phyloP scores from a whole-genome alignment of 2,113 vertebrate species.

The Entosphenus tridentatus region DNA sequence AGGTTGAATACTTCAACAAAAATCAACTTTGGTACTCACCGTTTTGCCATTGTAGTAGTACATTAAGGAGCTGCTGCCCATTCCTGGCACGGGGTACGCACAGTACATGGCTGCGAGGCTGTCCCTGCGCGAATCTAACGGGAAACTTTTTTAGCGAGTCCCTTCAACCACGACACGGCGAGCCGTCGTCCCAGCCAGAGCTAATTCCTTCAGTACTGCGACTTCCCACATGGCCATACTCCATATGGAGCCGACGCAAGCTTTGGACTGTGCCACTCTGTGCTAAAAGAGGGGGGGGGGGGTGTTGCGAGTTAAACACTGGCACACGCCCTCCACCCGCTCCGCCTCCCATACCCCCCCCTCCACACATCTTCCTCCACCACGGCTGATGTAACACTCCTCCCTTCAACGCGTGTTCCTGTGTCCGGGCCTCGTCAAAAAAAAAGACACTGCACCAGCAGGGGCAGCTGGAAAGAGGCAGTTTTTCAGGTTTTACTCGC shows the following conservation, averaged over 20 bases:
- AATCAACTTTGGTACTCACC: slow-evolving; percentile 35
- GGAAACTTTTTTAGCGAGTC: slow-evolving; percentile 7
- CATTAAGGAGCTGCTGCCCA: slow-evolving; percentile 86
- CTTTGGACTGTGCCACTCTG: slow-evolving; percentile 53
- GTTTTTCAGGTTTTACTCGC: too few relatives aligned
- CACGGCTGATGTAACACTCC: too few relatives aligned
- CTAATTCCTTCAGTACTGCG: slow-evolving; percentile 45
- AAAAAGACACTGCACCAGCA: too few relatives aligned
- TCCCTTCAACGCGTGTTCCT: too few relatives aligned
- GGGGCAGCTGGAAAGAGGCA: too few relatives aligned
- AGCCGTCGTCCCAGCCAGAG: slow-evolving; percentile 32
- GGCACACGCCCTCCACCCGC: too few relatives aligned
- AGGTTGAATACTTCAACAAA: not conserved
- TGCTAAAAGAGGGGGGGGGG: slow-evolving; percentile 24
- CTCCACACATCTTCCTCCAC: too few relatives aligned
- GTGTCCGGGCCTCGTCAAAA: too few relatives aligned
- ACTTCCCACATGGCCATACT: slow-evolving; percentile 60
- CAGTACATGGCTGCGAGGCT: slow-evolving; percentile 47
- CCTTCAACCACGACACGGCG: slow-evolving; percentile 39
- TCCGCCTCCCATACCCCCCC: too few relatives aligned
- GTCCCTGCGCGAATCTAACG: not conserved
- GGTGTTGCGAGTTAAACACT: slow-evolving; percentile 16
- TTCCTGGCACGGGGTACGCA: slow-evolving; percentile 78
- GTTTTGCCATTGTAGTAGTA: slow-evolving; percentile 98
- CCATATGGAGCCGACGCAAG: slow-evolving; percentile 87